Percentiles rank a stretch among this genome's conserved stretches.
Conservation (phyloP, 2,888 invertebrate genomes). For the Lasioglossum lativentre region DNA sequence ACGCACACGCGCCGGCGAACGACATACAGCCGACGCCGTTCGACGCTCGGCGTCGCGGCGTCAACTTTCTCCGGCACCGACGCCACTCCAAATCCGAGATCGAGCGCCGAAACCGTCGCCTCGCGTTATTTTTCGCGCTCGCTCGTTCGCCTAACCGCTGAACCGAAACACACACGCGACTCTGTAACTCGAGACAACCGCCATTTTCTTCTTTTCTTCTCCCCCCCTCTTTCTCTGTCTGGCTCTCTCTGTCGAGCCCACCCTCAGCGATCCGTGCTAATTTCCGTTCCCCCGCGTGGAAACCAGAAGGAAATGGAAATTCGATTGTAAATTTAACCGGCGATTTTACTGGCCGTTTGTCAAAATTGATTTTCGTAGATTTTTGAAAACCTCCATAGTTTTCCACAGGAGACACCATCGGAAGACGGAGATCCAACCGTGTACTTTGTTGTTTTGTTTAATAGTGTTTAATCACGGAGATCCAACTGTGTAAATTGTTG, state of each 20-base stretch:
- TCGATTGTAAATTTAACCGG: neutral
- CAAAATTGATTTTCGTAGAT: neutral
- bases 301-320: constrained; percentile 7
- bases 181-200: constrained; percentile 48
- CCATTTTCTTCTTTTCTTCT: constrained; percentile 44
- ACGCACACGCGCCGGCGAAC: constrained; percentile 59
- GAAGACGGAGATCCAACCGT: no score
- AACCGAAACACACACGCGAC: constrained; percentile 14
- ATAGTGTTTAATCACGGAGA: no score
- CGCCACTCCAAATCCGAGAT: constrained; percentile 65
- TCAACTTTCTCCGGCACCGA: constrained; percentile 51
- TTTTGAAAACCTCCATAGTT: neutral
- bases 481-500: no score
- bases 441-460: no score
- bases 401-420: no score
- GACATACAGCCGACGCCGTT: constrained; percentile 34
- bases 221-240: no score
- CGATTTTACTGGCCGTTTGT: neutral
- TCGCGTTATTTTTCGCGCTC: constrained; percentile 66
- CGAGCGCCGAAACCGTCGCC: constrained; percentile 40
- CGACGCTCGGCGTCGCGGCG: constrained; percentile 26
- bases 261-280: constrained; percentile 1
- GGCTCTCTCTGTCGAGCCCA: neutral
- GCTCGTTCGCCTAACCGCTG: constrained; percentile 8
- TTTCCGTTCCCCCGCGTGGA: neutral